Evolutionary conservation across 1,140 invertebrate species (phyloP), one percentile per base, ranked within the genome.

Genomic region (Thaumatotibia leucotreta): DNA sequence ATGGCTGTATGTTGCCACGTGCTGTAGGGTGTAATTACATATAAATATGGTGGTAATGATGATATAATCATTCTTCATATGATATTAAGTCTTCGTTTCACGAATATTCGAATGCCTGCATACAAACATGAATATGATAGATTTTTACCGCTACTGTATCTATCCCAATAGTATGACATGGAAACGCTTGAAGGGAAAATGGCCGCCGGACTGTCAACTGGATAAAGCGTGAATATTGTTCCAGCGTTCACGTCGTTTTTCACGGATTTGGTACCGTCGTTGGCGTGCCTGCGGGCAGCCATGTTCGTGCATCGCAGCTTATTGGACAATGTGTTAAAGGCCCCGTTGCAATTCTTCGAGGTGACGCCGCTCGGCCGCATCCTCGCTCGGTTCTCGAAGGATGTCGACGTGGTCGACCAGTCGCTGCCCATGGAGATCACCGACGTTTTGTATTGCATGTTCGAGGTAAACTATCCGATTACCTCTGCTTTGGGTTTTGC

Each of bases 321-420:
- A 89, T 92, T 99, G 81, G 77, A 84, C 61, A 94, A 94, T 78
- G 92, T 98, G 79, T 89, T 98, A 80, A 94, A 94, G 80, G 93
- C 94, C 63, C 95, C 95, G 68, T 92, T 96, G 89, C 91, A 92
- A 88, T 97, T 98, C 93, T 98, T 96, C 92, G 97, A 98, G 90
- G 95, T 95, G 74, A 98, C 97, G 69, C 97, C 97, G 49, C 84
- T 93, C 72, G 97, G 97, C 89, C 93, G 97, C 83, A 95, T 98
- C 75, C 92, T 98, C 75, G 95, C 97, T 84, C 94, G 97, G 83
- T 97, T 98, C 92, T 95, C 96, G 80, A 97, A 97, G 94, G 95
- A 96, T 80, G 80, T 94, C 67, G 93, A 94, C 73, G 92, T 95
- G 67, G 84, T 97, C 90, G 96, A 97, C 90, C 94, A 93, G 75